Evolutionary conservation across 1,140 invertebrate genomes (phyloP).

Genomic region (Littorina saxatilis): DNA sequence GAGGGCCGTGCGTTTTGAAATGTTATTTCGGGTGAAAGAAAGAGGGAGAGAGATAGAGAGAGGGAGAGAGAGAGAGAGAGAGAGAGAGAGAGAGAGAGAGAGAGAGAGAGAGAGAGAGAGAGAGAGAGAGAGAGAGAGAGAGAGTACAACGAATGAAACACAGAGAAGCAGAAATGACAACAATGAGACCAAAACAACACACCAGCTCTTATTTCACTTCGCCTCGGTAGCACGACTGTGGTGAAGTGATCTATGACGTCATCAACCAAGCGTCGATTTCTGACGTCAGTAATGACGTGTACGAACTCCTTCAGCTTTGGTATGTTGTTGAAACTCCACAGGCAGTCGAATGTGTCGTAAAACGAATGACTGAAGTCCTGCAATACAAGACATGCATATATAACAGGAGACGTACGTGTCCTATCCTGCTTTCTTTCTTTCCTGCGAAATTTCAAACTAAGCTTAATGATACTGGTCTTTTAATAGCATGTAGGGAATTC

Average conservation of each 20-base stretch:
- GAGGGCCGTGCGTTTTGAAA: no score
- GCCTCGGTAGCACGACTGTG: conserved; percentile 79
- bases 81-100: not conserved
- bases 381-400: no score
- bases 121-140: no score
- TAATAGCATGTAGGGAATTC: no score
- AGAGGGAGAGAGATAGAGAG: not conserved
- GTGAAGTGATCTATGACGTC: conserved; percentile 84
- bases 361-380: conserved; percentile 84
- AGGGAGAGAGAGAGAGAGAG: not conserved
- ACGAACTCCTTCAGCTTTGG: conserved; percentile 84
- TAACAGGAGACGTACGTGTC: no score
- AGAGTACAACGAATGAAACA: no score
- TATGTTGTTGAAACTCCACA: conserved; percentile 85
- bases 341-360: conserved; percentile 80
- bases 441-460: no score
- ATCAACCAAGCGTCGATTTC: conserved; percentile 79
- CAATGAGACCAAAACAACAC: no score
- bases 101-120: not conserved
- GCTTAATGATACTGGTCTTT: no score
- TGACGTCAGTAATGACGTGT: conserved; percentile 81
- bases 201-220: conserved; percentile 79
- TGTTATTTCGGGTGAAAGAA: no score
- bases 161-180: not conserved
- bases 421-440: no score